phyloP scores from a whole-genome alignment of 2,888 invertebrate species.

The Eupelmus urozonus region DNA sequence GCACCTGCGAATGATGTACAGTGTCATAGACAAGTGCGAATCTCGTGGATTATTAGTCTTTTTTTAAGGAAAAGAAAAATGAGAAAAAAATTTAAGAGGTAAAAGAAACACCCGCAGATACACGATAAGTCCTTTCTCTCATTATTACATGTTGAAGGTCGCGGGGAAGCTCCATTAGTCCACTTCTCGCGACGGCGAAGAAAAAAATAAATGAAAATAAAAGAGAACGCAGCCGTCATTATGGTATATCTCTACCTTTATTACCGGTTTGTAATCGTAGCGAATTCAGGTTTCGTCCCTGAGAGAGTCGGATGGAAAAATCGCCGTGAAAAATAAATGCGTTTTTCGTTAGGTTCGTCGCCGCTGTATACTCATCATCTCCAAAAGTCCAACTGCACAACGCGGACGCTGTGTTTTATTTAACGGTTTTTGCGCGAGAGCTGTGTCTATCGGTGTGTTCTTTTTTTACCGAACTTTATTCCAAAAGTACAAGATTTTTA shows the following conservation, averaged over 20 bases:
- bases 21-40: constrained; percentile 57
- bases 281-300: constrained; percentile 31
- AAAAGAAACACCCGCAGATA: constrained; percentile 1
- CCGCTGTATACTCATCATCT: neutral
- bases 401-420: neutral
- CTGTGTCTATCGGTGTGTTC: too few species aligned
- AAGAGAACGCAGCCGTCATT: constrained; percentile 41
- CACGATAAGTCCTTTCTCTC: constrained; percentile 43
- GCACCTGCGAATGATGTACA: constrained; percentile 57
- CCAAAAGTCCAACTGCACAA: constrained; percentile 21
- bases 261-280: constrained; percentile 53
- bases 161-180: constrained; percentile 37
- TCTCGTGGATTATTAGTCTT: constrained; percentile 53
- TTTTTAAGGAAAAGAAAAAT: constrained; percentile 53
- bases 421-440: too few species aligned
- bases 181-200: constrained; percentile 32
- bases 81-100: constrained; percentile 21
- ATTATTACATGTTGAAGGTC: constrained; percentile 39
- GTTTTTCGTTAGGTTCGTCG: neutral
- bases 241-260: constrained; percentile 48
- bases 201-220: constrained; percentile 15
- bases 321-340: neutral
- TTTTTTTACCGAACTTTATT: constrained; percentile 8
- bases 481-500: constrained; percentile 15
- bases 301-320: constrained; percentile 46